Conservation (phyloP, 1,140 invertebrate species). For the Mylabris phalerata region DNA sequence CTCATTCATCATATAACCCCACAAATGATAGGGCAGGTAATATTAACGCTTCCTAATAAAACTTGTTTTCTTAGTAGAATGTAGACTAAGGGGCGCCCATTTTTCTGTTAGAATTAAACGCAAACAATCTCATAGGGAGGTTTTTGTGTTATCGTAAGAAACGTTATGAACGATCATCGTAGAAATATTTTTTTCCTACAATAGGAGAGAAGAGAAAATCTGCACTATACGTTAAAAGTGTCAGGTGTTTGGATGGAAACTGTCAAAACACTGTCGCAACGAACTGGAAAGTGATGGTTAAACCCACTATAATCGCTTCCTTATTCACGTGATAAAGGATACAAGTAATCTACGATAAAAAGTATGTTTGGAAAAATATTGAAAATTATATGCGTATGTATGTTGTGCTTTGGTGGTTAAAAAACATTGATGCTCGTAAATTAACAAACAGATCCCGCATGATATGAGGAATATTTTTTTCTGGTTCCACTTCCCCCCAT, state of each 20-base stretch:
- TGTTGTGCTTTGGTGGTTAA: neutral
- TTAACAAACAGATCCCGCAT: no score
- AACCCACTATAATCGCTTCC: no score
- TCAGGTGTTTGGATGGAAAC: neutral
- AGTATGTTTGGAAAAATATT: neutral
- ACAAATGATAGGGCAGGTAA: constrained; percentile 19
- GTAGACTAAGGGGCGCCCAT: constrained; percentile 11
- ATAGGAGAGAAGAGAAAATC: neutral
- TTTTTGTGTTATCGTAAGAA: neutral
- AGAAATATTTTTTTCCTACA: neutral
- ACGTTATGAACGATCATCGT: no score
- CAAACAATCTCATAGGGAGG: constrained; percentile 5
- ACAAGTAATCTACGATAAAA: no score
- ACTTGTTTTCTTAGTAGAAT: constrained; percentile 11
- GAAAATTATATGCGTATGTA: neutral
- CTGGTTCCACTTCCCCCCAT: no score
- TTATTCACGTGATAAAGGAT: no score
- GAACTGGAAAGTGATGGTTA: no score
- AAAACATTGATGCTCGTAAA: constrained; percentile 11
- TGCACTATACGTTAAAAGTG: neutral
- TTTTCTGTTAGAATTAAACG: constrained; percentile 9
- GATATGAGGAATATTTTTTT: no score
- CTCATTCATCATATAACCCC: constrained; percentile 16
- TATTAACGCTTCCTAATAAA: constrained; percentile 18
- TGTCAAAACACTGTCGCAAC: neutral